A percentile compares a stretch with the other conserved stretches of the same genome.
Evolutionary conservation across 2,888 invertebrate genomes (phyloP).

Genomic region (Nephrocerus scutellatus): DNA sequence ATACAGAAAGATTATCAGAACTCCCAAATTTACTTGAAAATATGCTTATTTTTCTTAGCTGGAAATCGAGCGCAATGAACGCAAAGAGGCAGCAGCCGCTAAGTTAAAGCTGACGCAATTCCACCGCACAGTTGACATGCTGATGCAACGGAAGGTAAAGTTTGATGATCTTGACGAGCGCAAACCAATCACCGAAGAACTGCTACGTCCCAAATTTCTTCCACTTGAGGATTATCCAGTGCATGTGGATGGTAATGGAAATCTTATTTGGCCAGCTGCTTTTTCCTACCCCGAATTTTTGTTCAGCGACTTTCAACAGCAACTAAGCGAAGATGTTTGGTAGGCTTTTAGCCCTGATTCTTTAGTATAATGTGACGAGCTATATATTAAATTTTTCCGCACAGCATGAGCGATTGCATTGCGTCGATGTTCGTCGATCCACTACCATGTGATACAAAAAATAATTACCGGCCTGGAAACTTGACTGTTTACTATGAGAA

Average conservation of each 20-base stretch:
- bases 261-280: slow-evolving; percentile 78
- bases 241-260: slow-evolving; percentile 51
- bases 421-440: slow-evolving; percentile 61
- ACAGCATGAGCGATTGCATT: slow-evolving; percentile 56
- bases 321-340: slow-evolving; percentile 66
- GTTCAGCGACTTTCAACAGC: slow-evolving; percentile 79
- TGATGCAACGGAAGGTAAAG: slow-evolving; percentile 50
- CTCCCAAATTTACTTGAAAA: neutral
- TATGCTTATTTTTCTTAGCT: slow-evolving; percentile 20
- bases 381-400: neutral
- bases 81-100: slow-evolving; percentile 47
- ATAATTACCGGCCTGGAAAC: slow-evolving; percentile 55
- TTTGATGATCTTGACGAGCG: slow-evolving; percentile 52
- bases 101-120: slow-evolving; percentile 47
- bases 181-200: slow-evolving; percentile 45
- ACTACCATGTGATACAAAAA: slow-evolving; percentile 64
- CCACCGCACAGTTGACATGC: slow-evolving; percentile 47
- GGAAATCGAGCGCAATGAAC: slow-evolving; percentile 36
- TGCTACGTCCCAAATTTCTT: slow-evolving; percentile 59
- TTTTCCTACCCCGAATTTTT: slow-evolving; percentile 84
- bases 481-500: slow-evolving; percentile 72
- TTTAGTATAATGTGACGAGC: slow-evolving; percentile 4
- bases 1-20: neutral
- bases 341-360: slow-evolving; percentile 41
- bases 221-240: slow-evolving; percentile 61